Evolutionary conservation across 2,888 invertebrate genomes (phyloP).

Genomic region (Laothoe populi): DNA sequence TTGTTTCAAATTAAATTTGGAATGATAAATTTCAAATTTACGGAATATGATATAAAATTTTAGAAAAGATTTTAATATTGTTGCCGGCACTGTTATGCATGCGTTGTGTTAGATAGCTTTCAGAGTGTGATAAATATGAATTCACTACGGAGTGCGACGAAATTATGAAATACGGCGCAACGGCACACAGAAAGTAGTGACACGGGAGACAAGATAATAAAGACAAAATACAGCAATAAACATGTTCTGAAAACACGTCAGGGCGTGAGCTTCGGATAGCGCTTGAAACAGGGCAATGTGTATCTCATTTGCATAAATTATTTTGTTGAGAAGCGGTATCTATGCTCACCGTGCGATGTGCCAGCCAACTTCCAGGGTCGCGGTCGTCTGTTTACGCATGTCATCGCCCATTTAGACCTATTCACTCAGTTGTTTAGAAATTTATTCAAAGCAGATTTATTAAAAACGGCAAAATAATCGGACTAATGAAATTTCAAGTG

Average conservation of each 20-base stretch:
- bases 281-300: slow-evolving; percentile 75
- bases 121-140: slow-evolving; percentile 57
- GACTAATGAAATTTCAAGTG: slow-evolving; percentile 35
- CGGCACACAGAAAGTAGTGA: slow-evolving; percentile 59
- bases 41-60: slow-evolving; percentile 15
- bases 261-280: slow-evolving; percentile 58
- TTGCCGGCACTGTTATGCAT: slow-evolving; percentile 40
- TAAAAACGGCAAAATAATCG: slow-evolving; percentile 39
- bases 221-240: slow-evolving; percentile 75
- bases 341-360: slow-evolving; percentile 52
- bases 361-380: slow-evolving; percentile 53
- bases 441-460: slow-evolving; percentile 42
- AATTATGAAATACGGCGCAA: slow-evolving; percentile 60
- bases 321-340: slow-evolving; percentile 63
- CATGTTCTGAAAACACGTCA: slow-evolving; percentile 72
- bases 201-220: slow-evolving; percentile 68
- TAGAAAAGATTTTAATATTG: slow-evolving; percentile 46
- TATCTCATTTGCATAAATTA: slow-evolving; percentile 83
- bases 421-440: slow-evolving; percentile 61
- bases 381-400: slow-evolving; percentile 65
- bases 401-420: slow-evolving; percentile 66
- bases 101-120: slow-evolving; percentile 57
- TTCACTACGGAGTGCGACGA: slow-evolving; percentile 47
- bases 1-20: slow-evolving; percentile 37
- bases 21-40: slow-evolving; percentile 31